Conservation (phyloP, 2,888 invertebrate species). For the Luperina testacea region DNA sequence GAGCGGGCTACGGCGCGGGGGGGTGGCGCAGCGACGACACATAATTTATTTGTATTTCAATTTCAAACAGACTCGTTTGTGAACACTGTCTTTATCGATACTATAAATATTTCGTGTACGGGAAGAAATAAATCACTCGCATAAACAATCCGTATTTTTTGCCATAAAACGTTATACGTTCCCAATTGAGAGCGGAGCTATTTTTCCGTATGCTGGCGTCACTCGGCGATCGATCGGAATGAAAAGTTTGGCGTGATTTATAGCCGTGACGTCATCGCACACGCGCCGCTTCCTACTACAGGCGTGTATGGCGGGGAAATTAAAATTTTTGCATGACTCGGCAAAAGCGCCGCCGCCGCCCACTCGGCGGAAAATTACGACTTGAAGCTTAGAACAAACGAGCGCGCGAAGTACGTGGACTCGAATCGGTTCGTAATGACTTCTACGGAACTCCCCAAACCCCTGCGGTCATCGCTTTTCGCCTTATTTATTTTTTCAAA, state of each 20-base stretch:
- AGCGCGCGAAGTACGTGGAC: slow-evolving; percentile 52
- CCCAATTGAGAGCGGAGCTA: slow-evolving; percentile 33
- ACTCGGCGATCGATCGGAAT: slow-evolving; percentile 52
- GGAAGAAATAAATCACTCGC: slow-evolving; percentile 59
- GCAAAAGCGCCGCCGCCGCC: slow-evolving; percentile 40
- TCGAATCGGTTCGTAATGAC: slow-evolving; percentile 54
- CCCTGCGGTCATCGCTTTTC: slow-evolving; percentile 58
- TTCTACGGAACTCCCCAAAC: slow-evolving; percentile 40
- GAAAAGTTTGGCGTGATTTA: slow-evolving; percentile 62
- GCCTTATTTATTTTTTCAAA: slow-evolving; percentile 57
- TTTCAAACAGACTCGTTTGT: slow-evolving; percentile 58
- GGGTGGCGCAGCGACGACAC: slow-evolving; percentile 7
- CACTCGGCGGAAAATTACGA: slow-evolving; percentile 57
- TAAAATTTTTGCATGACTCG: slow-evolving; percentile 66
- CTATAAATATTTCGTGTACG: slow-evolving; percentile 50
- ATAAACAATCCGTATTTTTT: slow-evolving; percentile 60
- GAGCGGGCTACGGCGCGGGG: not conserved
- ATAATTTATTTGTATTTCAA: slow-evolving; percentile 55
- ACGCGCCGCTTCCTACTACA: slow-evolving; percentile 30
- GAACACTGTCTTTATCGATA: slow-evolving; percentile 55
- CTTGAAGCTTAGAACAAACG: slow-evolving; percentile 47
- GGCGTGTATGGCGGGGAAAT: slow-evolving; percentile 55
- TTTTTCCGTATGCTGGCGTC: slow-evolving; percentile 56
- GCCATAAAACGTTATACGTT: slow-evolving; percentile 57
- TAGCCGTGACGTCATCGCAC: slow-evolving; percentile 53